phyloP scores from a whole-genome alignment of 2,888 invertebrate genomes.

The Stenichneumon culpator region DNA sequence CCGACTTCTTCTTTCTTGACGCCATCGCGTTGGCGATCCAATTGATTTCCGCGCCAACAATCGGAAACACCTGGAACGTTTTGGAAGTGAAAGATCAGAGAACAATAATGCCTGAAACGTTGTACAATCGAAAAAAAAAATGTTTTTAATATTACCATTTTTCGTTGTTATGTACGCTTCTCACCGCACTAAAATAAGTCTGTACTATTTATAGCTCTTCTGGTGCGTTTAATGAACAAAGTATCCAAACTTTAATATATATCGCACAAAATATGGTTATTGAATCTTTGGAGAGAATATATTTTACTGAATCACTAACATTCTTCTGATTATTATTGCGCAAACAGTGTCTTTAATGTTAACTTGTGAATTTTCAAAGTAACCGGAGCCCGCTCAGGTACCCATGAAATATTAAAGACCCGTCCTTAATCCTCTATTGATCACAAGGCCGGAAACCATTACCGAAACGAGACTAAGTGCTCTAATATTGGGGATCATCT shows the following conservation, averaged over 20 bases:
- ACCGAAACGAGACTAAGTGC: slow-evolving; percentile 1
- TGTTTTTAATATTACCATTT: neutral
- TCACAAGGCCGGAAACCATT: slow-evolving; percentile 19
- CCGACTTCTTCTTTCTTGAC: neutral
- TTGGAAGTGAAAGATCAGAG: neutral
- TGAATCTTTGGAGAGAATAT: slow-evolving; percentile 22
- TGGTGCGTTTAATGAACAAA: neutral
- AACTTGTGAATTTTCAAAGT: slow-evolving; percentile 7
- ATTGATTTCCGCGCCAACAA: neutral
- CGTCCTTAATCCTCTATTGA: slow-evolving; percentile 14
- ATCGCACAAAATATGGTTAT: slow-evolving; percentile 19
- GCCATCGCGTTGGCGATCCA: neutral
- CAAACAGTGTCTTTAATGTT: slow-evolving; percentile 1
- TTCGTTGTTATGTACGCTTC: slow-evolving; percentile 7
- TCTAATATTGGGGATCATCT: neutral
- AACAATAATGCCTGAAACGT: neutral
- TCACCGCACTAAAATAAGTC: neutral
- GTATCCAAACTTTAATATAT: neutral
- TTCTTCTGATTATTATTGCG: slow-evolving; percentile 1
- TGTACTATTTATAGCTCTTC: neutral
- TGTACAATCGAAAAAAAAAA: neutral
- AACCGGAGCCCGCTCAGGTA: slow-evolving; percentile 24
- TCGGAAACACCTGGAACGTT: slow-evolving; percentile 1
- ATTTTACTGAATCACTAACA: slow-evolving; percentile 18
- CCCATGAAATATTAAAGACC: slow-evolving; percentile 5